Evolutionary conservation across 2,888 invertebrate species (phyloP).

Genomic region (Alentia gelatinosa): DNA sequence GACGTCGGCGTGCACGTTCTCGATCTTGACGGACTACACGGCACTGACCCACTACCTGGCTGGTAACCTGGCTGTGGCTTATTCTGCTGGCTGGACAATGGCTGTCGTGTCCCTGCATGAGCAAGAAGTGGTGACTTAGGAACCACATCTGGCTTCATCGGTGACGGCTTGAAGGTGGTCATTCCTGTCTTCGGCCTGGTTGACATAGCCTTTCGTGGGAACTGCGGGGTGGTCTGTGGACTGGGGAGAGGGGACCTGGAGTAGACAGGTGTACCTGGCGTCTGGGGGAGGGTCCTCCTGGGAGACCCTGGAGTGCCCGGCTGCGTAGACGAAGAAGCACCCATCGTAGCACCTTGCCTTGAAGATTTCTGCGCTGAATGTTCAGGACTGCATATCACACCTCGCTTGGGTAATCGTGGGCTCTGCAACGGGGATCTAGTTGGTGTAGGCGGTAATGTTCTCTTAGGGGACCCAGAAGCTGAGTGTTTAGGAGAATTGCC

Average conservation of each 20-base stretch:
- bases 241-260: neutral
- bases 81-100: neutral
- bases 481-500: neutral
- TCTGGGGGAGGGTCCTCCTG: neutral
- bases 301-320: neutral
- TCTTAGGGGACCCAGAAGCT: neutral
- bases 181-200: neutral
- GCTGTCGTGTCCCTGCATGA: neutral
- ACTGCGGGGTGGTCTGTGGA: slow-evolving; percentile 1
- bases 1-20: neutral
- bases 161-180: slow-evolving; percentile 33
- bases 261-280: neutral
- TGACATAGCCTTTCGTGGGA: neutral
- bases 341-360: neutral
- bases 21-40: neutral
- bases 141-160: slow-evolving; percentile 12
- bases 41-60: neutral
- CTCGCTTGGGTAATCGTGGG: neutral
- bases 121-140: neutral
- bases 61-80: neutral
- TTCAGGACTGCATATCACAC: neutral
- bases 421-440: neutral
- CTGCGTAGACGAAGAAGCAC: neutral
- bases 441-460: slow-evolving; percentile 10
- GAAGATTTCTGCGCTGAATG: neutral